phyloP scores from a whole-genome alignment of 2,888 invertebrate species.

The Cremastinae sp. region DNA sequence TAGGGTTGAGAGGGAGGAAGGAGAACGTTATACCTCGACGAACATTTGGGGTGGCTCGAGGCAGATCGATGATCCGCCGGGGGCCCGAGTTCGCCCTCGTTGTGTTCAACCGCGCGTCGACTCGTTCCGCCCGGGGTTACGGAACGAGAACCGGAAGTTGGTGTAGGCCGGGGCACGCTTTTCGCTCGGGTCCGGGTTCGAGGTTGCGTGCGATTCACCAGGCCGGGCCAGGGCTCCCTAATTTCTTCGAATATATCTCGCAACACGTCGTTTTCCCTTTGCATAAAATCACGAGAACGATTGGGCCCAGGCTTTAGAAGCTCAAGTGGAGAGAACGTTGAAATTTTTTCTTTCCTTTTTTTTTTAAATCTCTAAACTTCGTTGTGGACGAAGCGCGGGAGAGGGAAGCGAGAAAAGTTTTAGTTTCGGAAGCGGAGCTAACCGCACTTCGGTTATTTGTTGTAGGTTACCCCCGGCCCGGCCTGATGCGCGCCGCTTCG shows the following conservation, averaged over 20 bases:
- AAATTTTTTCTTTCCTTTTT: too few species aligned
- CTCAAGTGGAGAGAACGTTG: conserved; percentile 31
- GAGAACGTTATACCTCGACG: conserved; percentile 51
- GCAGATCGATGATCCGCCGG: conserved; percentile 48
- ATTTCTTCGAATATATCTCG: conserved; percentile 52
- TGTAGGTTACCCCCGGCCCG: conserved; percentile 81
- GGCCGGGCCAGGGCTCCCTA: conserved; percentile 80
- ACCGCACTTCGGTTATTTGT: conserved; percentile 74
- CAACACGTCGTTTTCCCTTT: conserved; percentile 3
- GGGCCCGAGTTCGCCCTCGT: conserved; percentile 2
- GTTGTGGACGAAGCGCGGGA: not conserved
- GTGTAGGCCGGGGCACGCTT: conserved; percentile 45
- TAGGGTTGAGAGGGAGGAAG: conserved; percentile 37
- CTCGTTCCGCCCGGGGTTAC: conserved; percentile 7
- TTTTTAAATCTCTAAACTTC: too few species aligned
- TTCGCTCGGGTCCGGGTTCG: conserved; percentile 69
- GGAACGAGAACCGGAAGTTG: conserved; percentile 40
- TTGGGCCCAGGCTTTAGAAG: conserved; percentile 55
- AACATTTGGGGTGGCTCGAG: conserved; percentile 43
- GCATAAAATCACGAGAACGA: conserved; percentile 23
- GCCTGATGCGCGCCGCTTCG: conserved; percentile 79
- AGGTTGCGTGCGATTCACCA: conserved; percentile 66
- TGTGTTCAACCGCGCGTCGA: not conserved
- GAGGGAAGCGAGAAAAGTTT: conserved; percentile 19
- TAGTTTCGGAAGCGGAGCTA: conserved; percentile 59